These are phyloP conservation scores for Anguilla anguilla DNA, from an alignment of 2,797 vertebrate species.

Conservation along the genomic window DNA sequence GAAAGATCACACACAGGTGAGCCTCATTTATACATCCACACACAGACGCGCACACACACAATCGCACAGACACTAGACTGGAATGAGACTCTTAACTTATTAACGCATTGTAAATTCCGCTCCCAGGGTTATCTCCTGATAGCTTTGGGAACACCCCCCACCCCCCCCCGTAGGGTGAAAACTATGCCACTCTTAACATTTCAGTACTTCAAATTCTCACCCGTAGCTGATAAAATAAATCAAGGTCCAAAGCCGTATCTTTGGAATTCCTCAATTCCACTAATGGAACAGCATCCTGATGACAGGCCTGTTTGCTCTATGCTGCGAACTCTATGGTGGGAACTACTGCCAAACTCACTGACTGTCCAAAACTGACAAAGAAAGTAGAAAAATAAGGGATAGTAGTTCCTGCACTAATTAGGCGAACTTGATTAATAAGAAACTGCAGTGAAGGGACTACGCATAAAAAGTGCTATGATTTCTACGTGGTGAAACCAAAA, in stretches of 20 bases:
- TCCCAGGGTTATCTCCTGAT: background rate
- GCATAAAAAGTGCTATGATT: too few species aligned
- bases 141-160: background rate
- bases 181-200: background rate
- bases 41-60: slow-evolving; percentile 6
- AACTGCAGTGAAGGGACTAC: too few species aligned
- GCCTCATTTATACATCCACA: background rate
- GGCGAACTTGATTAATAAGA: too few species aligned
- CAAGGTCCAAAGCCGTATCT: background rate
- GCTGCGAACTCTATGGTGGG: too few species aligned
- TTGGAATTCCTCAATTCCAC: background rate
- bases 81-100: background rate
- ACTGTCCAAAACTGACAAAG: background rate
- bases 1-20: background rate
- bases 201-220: background rate
- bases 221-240: background rate
- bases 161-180: background rate
- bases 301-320: background rate
- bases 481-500: background rate
- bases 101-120: background rate
- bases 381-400: background rate
- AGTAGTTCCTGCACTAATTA: too few species aligned
- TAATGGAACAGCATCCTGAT: background rate
- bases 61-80: background rate
- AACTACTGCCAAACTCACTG: too few species aligned